Conservation (phyloP, 2,113 vertebrate species). For the Sphyrna mokarran region DNA sequence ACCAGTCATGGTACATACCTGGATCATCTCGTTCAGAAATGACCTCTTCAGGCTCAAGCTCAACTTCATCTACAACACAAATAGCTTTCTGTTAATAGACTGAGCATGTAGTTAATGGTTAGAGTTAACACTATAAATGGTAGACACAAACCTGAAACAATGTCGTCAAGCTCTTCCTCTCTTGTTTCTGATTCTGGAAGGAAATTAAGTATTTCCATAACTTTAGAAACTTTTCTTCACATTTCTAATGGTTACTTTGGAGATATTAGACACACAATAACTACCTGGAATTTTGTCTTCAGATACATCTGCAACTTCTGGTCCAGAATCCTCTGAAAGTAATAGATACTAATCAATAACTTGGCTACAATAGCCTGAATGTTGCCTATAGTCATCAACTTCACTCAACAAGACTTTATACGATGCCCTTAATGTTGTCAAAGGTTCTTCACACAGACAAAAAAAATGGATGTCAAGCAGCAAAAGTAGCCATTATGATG, state of each 20-base stretch:
- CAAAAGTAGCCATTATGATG: neutral
- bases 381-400: neutral
- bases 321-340: slow-evolving; percentile 12
- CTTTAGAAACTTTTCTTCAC: neutral
- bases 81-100: neutral
- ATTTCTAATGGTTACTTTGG: neutral
- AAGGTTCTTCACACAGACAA: neutral
- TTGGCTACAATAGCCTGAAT: neutral
- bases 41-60: neutral
- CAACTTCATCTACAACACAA: slow-evolving; percentile 14
- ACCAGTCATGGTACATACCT: neutral
- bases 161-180: neutral
- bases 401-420: neutral
- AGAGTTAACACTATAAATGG: neutral
- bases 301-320: neutral
- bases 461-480: neutral
- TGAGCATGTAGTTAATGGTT: too few species aligned
- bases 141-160: slow-evolving; percentile 12
- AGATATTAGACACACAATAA: neutral
- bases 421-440: neutral
- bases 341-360: neutral
- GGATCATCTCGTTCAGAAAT: neutral
- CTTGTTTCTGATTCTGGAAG: neutral
- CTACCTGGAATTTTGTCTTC: slow-evolving; percentile 6
- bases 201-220: neutral